phyloP scores from a whole-genome alignment of 2,888 invertebrate genomes.

The Pilophorus perplexus region DNA sequence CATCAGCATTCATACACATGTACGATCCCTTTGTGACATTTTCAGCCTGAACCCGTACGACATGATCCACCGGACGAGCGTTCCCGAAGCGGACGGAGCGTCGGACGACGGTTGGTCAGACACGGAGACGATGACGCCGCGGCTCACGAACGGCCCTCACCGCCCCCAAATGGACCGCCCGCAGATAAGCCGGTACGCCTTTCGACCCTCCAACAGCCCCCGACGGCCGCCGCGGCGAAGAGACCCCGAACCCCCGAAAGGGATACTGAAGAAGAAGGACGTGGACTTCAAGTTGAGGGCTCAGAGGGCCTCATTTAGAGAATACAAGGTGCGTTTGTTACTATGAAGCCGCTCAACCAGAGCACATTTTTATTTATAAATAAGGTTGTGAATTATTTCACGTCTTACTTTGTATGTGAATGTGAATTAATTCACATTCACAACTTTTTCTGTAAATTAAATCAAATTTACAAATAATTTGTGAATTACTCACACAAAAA shows the following conservation, averaged over 20 bases:
- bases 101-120: slow-evolving; percentile 43
- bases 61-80: slow-evolving; percentile 65
- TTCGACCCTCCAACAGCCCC: slow-evolving; percentile 55
- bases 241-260: slow-evolving; percentile 53
- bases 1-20: too few relatives aligned
- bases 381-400: too few relatives aligned
- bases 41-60: slow-evolving; percentile 73
- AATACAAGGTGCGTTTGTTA: slow-evolving; percentile 51
- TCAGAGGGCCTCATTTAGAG: slow-evolving; percentile 47
- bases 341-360: too few relatives aligned
- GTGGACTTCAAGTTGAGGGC: slow-evolving; percentile 35
- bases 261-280: slow-evolving; percentile 57
- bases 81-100: slow-evolving; percentile 57
- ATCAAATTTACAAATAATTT: too few relatives aligned
- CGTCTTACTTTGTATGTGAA: too few relatives aligned
- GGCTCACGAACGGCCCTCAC: slow-evolving; percentile 43
- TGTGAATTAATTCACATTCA: too few relatives aligned
- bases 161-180: slow-evolving; percentile 49
- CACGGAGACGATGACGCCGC: slow-evolving; percentile 42
- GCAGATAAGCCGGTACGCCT: slow-evolving; percentile 41
- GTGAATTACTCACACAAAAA: too few relatives aligned
- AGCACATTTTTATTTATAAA: too few relatives aligned
- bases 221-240: slow-evolving; percentile 61
- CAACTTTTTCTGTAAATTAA: too few relatives aligned
- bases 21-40: too few relatives aligned